phyloP scores from a whole-genome alignment of 1,140 invertebrate species.

The Drosophila equinoxialis region DNA sequence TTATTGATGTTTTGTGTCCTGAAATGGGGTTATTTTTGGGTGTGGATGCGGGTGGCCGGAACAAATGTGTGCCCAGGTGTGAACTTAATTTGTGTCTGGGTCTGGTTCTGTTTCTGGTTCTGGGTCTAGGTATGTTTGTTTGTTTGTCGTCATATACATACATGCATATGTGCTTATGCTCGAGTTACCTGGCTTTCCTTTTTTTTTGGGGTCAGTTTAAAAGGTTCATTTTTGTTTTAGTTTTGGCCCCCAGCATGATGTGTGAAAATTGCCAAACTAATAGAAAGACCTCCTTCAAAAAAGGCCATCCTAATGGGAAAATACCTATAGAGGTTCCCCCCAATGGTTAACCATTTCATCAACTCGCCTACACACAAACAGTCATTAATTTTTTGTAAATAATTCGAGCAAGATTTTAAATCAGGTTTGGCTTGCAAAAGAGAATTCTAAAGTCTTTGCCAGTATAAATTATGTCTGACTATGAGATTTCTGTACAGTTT shows the following conservation, averaged over 20 bases:
- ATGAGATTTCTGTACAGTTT: conserved; percentile 32
- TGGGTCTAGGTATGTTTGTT: conserved; percentile 25
- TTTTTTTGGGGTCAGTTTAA: conserved; percentile 47
- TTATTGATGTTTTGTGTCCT: conserved; percentile 72
- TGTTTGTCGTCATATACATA: neutral
- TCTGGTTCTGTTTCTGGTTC: conserved; percentile 34
- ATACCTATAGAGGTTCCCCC: neutral
- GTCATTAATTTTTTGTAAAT: neutral
- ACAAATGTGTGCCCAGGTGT: conserved; percentile 36
- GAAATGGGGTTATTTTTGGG: conserved; percentile 21
- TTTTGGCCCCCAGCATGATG: conserved; percentile 40
- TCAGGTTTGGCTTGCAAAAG: conserved; percentile 15
- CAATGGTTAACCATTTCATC: neutral
- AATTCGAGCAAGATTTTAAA: conserved; percentile 16
- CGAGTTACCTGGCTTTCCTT: conserved; percentile 28
- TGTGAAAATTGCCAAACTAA: conserved; percentile 77
- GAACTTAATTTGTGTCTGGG: conserved; percentile 21
- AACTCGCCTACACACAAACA: neutral
- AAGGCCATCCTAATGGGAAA: conserved; percentile 49
- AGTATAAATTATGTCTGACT: conserved; percentile 74
- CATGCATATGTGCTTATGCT: conserved; percentile 18
- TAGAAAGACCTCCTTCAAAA: conserved; percentile 49
- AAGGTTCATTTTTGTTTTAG: conserved; percentile 54
- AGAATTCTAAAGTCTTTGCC: neutral
- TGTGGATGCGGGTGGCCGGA: conserved; percentile 39